These are phyloP conservation scores for Whitmania pigra DNA, from an alignment of 1,140 invertebrate genomes.

Conservation along the genomic window DNA sequence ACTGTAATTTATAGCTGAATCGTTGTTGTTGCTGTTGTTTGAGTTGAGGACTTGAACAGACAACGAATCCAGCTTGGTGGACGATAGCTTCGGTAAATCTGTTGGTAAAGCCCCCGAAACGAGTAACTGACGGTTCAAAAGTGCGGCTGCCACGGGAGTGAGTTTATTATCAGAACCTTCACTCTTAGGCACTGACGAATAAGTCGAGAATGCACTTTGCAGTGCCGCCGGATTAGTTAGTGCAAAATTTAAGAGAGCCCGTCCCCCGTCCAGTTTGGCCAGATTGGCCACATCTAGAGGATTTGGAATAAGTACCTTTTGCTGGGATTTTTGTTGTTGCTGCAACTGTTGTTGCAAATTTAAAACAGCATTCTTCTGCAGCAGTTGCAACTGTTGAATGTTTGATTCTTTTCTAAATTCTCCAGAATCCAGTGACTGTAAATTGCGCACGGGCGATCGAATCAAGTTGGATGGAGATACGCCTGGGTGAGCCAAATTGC, in stretches of 20 bases:
- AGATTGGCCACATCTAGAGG: not conserved
- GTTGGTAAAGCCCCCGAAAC: not conserved
- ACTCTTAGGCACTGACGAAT: not conserved
- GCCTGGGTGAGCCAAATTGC: slow-evolving; percentile 1
- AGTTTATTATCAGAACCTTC: not conserved
- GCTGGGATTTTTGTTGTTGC: slow-evolving; percentile 6
- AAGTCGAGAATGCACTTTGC: not conserved
- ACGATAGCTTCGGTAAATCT: not conserved
- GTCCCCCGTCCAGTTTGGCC: not conserved
- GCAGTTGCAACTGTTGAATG: slow-evolving; percentile 6
- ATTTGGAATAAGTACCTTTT: not conserved
- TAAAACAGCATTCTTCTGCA: not conserved
- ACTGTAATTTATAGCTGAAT: slow-evolving; percentile 16
- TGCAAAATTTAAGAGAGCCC: too few relatives aligned
- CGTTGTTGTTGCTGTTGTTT: slow-evolving; percentile 9
- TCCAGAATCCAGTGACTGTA: not conserved
- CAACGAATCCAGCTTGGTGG: not conserved
- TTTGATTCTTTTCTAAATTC: not conserved
- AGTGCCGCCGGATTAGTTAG: not conserved
- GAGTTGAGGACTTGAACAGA: not conserved
- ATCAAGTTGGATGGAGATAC: not conserved
- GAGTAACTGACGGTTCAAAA: not conserved
- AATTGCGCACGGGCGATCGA: not conserved
- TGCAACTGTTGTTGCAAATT: slow-evolving; percentile 12
- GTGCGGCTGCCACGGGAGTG: not conserved